Conservation (phyloP, 2,888 invertebrate genomes). For the Tuberolachnus salignus region DNA sequence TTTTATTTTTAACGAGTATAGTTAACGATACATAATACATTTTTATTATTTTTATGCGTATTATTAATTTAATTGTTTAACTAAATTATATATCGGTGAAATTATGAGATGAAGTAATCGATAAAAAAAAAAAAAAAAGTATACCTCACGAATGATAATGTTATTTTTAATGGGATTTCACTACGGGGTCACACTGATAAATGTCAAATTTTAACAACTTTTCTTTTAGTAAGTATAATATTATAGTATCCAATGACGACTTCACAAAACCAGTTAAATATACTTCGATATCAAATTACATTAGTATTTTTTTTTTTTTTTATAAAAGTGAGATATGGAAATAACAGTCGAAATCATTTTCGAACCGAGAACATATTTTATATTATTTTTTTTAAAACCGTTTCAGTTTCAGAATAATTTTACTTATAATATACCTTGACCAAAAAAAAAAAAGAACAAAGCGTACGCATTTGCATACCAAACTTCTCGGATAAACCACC, state of each 20-base stretch:
- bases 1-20: too few species aligned
- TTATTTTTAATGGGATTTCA: conserved; percentile 8
- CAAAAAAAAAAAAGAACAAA: neutral
- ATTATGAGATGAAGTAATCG: too few species aligned
- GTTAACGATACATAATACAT: too few species aligned
- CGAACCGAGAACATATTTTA: neutral
- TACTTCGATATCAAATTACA: neutral
- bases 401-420: conserved; percentile 34
- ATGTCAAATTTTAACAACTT: neutral
- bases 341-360: conserved; percentile 18
- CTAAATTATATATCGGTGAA: too few species aligned
- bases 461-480: too few species aligned
- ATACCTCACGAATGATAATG: neutral
- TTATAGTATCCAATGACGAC: neutral
- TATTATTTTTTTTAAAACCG: conserved; percentile 10
- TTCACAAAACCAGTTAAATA: neutral
- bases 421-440: neutral
- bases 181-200: neutral
- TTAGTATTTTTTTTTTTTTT: too few species aligned
- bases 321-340: neutral
- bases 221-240: neutral
- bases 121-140: neutral
- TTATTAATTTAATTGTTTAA: too few species aligned
- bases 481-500: conserved; percentile 16
- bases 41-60: too few species aligned